A percentile compares a stretch with the other conserved stretches of the same genome.
Evolutionary conservation across 1,140 invertebrate species (phyloP).

Genomic region (Saxidomus purpurata): DNA sequence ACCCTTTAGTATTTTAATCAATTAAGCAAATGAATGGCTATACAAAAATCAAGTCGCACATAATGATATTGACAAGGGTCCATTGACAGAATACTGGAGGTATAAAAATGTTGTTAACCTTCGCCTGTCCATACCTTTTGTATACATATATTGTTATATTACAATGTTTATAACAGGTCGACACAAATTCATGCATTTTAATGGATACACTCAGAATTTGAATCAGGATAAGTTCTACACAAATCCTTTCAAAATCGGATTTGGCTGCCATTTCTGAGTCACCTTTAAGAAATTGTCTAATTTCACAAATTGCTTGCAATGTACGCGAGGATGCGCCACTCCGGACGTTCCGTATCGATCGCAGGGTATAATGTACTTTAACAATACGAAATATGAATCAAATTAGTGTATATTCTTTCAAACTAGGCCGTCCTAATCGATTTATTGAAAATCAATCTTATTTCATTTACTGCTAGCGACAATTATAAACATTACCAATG

Average conservation of each 20-base stretch:
- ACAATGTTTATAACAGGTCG: background rate
- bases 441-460: conserved; percentile 67
- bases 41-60: background rate
- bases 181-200: background rate
- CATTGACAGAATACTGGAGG: background rate
- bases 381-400: conserved; percentile 21
- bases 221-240: background rate
- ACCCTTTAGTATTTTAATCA: background rate
- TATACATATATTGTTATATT: background rate
- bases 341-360: conserved; percentile 12
- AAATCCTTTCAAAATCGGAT: conserved; percentile 1
- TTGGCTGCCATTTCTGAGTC: background rate
- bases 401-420: conserved; percentile 36
- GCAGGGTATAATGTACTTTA: background rate
- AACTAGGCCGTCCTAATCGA: conserved; percentile 38
- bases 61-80: background rate
- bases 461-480: conserved; percentile 62
- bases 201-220: background rate
- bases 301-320: background rate
- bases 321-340: background rate
- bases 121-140: background rate
- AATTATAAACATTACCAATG: conserved; percentile 65
- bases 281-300: background rate
- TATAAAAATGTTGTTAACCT: background rate
- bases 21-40: conserved; percentile 2